A percentile compares a stretch with the other conserved stretches of the same genome.
These are phyloP conservation scores for Cebuella pygmaea DNA, from an alignment of 2,797 vertebrate genomes.

Conservation along the genomic window DNA sequence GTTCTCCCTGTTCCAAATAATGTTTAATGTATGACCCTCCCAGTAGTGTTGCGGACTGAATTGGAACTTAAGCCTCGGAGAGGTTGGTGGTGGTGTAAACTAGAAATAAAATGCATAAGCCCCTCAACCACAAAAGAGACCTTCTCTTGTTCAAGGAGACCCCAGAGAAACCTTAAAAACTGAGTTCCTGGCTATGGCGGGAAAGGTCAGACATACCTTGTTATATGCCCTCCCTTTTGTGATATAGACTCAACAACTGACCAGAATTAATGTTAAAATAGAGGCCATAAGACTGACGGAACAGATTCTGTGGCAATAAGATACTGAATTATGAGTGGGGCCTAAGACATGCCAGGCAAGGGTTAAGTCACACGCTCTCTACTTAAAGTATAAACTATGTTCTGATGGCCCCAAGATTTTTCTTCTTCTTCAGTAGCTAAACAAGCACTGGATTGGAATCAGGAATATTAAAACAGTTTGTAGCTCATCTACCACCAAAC, in stretches of 20 bases:
- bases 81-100: neutral
- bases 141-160: neutral
- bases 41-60: neutral
- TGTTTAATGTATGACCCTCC: neutral
- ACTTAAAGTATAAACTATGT: neutral
- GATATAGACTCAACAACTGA: neutral
- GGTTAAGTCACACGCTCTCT: neutral
- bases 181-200: neutral
- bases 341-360: neutral
- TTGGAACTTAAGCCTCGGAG: neutral
- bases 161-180: neutral
- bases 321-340: neutral
- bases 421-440: neutral
- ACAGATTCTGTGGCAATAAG: neutral
- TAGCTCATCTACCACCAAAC: neutral
- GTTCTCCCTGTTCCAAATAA: neutral
- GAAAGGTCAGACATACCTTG: neutral
- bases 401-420: neutral
- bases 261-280: neutral
- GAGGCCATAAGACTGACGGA: neutral
- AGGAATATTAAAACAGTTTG: neutral
- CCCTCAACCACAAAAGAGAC: neutral
- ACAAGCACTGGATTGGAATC: neutral
- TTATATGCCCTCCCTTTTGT: neutral
- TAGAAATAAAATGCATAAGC: neutral